Evolutionary conservation across 2,113 vertebrate species (phyloP).

Genomic region (Tragelaphus strepsiceros): DNA sequence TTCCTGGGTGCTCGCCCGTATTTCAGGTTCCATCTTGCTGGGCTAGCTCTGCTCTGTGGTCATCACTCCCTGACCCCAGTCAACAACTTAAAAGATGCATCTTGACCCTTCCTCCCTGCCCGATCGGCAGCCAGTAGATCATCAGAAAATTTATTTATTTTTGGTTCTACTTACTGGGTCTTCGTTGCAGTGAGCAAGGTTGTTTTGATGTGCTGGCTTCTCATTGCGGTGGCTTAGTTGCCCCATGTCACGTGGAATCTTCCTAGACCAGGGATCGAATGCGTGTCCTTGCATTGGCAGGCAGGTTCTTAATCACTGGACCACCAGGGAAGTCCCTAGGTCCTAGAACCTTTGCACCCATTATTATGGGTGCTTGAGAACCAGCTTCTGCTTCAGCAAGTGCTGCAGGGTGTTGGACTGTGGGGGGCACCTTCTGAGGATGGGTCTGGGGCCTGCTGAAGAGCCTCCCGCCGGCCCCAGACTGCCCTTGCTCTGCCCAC

Average conservation of each 20-base stretch:
- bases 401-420: background rate
- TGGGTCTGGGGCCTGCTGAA: background rate
- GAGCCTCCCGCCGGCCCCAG: background rate
- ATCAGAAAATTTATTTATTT: background rate
- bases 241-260: background rate
- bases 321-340: background rate
- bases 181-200: background rate
- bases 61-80: background rate
- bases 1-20: background rate
- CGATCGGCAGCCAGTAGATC: background rate
- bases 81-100: background rate
- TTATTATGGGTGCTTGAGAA: background rate
- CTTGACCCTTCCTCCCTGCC: background rate
- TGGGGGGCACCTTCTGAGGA: background rate
- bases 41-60: background rate
- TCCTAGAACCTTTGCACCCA: background rate
- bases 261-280: background rate
- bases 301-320: background rate
- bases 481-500: background rate
- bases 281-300: background rate
- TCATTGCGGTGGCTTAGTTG: background rate
- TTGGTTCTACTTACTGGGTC: background rate
- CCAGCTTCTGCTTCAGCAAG: background rate
- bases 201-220: background rate
- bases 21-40: background rate